Evolutionary conservation across 2,797 vertebrate genomes (phyloP).

Genomic region (Sebastes miniatus): DNA sequence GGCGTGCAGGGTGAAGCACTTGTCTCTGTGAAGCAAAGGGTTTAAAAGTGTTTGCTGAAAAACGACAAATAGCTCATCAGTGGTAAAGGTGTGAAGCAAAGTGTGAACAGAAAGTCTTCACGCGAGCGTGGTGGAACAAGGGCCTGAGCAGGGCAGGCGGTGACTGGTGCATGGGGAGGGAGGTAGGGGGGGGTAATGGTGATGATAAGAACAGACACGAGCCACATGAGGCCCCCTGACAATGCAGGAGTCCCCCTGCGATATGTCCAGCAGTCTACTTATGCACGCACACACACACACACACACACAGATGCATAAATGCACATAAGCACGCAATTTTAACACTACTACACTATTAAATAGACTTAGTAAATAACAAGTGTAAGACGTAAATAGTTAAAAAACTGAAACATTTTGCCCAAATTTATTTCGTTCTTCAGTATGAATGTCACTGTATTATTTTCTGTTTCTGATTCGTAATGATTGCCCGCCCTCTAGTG

Average conservation of each 20-base stretch:
- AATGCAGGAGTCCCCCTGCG: constrained; percentile 73
- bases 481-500: constrained; percentile 78
- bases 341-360: background rate
- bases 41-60: constrained; percentile 30
- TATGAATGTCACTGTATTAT: no score
- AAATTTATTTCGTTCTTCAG: background rate
- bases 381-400: background rate
- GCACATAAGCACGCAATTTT: constrained; percentile 39
- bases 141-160: constrained; percentile 54
- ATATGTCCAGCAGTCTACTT: constrained; percentile 68
- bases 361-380: background rate
- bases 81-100: constrained; percentile 65
- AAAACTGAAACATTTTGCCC: background rate
- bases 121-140: constrained; percentile 54
- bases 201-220: constrained; percentile 85
- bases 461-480: constrained; percentile 43
- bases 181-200: constrained; percentile 49
- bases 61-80: constrained; percentile 58
- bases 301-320: constrained; percentile 7
- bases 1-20: background rate
- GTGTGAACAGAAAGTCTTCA: constrained; percentile 72
- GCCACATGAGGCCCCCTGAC: constrained; percentile 85
- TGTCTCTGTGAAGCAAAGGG: constrained; percentile 19
- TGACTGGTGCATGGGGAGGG: constrained; percentile 51
- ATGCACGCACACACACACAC: constrained; percentile 13